phyloP scores from a whole-genome alignment of 2,113 vertebrate species.

The Sorex araneus region DNA sequence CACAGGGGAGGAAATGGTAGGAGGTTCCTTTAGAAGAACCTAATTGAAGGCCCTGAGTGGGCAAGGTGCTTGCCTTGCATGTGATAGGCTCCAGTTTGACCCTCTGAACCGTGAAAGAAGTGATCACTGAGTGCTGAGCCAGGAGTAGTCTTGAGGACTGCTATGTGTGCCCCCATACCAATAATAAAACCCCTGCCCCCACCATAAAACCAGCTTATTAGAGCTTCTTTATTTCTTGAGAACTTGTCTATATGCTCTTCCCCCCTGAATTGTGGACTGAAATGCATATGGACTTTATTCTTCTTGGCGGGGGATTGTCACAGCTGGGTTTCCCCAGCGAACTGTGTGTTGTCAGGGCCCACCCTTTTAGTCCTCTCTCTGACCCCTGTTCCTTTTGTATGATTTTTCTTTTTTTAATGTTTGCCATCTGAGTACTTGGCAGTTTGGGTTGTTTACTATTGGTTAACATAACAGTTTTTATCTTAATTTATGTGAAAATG shows the following conservation, averaged over 20 bases:
- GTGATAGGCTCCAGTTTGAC: too few species aligned
- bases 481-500: constrained; percentile 1
- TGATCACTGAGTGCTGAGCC: too few species aligned
- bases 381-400: too few species aligned
- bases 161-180: not conserved
- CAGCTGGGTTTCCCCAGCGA: too few species aligned
- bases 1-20: not conserved
- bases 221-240: not conserved
- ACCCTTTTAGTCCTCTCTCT: too few species aligned
- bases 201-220: constrained; percentile 39
- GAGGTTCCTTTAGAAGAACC: not conserved
- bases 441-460: not conserved
- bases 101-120: too few species aligned
- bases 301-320: not conserved
- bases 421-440: not conserved
- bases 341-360: too few species aligned
- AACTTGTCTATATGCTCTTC: not conserved
- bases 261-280: not conserved
- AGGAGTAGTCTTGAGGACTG: too few species aligned
- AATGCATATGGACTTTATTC: constrained; percentile 27
- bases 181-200: not conserved
- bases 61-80: too few species aligned
- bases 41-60: not conserved
- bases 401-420: too few species aligned
- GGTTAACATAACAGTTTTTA: not conserved